phyloP scores from a whole-genome alignment of 2,113 vertebrate genomes.

The Crotalus viridis region DNA sequence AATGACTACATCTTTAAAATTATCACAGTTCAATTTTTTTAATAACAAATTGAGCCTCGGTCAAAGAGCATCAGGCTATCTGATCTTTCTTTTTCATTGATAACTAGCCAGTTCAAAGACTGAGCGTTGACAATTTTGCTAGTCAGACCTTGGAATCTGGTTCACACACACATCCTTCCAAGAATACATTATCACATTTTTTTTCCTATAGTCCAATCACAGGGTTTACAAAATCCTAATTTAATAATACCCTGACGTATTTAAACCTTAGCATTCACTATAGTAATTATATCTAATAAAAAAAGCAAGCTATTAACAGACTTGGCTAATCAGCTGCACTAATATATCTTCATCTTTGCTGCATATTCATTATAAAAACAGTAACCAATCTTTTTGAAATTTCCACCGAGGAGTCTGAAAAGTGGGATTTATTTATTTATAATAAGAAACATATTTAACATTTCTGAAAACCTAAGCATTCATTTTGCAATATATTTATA shows the following conservation, averaged over 20 bases:
- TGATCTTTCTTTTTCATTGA: not conserved
- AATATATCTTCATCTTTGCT: not conserved
- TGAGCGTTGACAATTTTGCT: not conserved
- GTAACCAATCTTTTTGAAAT: not conserved
- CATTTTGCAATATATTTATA: not conserved
- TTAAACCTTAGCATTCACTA: not conserved
- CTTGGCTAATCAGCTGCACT: not conserved
- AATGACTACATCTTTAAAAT: not conserved
- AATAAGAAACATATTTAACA: not conserved
- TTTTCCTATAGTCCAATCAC: not conserved
- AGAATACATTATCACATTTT: not conserved
- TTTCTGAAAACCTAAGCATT: not conserved
- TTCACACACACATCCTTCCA: not conserved
- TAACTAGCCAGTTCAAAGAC: not conserved
- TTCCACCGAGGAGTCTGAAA: not conserved
- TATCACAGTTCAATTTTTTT: not conserved
- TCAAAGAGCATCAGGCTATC: not conserved
- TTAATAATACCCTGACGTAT: not conserved
- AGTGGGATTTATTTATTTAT: not conserved
- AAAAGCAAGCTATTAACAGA: not conserved
- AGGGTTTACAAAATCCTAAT: not conserved
- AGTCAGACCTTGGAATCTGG: not conserved
- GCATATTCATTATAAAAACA: not conserved
- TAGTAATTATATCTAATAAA: not conserved
- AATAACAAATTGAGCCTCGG: not conserved